Conservation (phyloP, 2,797 vertebrate genomes). For the Austrolebias charrua region DNA sequence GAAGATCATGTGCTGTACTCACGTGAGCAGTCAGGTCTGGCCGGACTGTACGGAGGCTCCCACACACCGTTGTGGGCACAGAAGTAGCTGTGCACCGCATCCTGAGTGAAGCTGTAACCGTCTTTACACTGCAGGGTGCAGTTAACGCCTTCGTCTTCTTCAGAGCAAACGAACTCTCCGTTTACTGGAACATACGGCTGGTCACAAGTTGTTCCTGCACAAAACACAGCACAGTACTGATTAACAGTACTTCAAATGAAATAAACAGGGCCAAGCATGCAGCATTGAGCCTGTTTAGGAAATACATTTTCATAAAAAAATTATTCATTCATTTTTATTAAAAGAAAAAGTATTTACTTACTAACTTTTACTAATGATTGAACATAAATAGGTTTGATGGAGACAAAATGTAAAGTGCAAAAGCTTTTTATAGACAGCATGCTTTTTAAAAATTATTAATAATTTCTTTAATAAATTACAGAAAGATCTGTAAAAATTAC, state of each 20-base stretch:
- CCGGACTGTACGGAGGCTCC: slow-evolving; percentile 85
- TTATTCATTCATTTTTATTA: too few species aligned
- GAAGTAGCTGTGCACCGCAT: slow-evolving; percentile 87
- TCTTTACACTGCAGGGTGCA: slow-evolving; percentile 89
- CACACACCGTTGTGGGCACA: slow-evolving; percentile 91
- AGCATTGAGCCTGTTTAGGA: not conserved
- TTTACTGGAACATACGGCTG: slow-evolving; percentile 88
- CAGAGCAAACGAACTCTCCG: slow-evolving; percentile 86
- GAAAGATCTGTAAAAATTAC: too few species aligned
- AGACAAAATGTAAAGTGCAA: too few species aligned
- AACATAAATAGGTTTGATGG: too few species aligned
- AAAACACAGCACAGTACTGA: not conserved
- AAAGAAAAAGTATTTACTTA: too few species aligned
- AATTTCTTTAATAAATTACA: too few species aligned
- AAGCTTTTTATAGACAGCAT: too few species aligned
- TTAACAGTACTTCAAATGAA: not conserved
- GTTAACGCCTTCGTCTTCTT: slow-evolving; percentile 85
- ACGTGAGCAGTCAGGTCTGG: slow-evolving; percentile 94
- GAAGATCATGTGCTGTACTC: slow-evolving; percentile 51
- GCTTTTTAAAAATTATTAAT: too few species aligned
- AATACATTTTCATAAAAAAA: too few species aligned
- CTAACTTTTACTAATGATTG: too few species aligned
- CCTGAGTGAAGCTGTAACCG: slow-evolving; percentile 91
- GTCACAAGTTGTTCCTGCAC: slow-evolving; percentile 87
- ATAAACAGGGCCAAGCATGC: not conserved